Evolutionary conservation across 2,888 invertebrate species (phyloP), one percentile per base, ranked within the genome.

Genomic region (Lysandra bellargus): DNA sequence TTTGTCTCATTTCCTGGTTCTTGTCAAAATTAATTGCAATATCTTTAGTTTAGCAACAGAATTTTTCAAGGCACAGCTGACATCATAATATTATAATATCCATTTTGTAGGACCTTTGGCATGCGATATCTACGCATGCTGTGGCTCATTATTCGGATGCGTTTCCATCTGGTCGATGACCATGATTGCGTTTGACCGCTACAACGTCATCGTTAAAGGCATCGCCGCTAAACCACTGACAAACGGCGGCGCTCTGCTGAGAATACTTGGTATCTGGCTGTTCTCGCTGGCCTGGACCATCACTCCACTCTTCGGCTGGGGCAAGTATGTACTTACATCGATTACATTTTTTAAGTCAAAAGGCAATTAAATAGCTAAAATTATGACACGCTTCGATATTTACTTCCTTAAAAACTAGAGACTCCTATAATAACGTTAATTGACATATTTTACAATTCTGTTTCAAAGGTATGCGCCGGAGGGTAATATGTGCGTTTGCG

Each of bases 161-260:
- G 96, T 96, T 84, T 98, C 98, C 81, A 99, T 99, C 87, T 98
- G 98, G 98, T 97, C 98, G 53, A 98, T 99, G 98, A 97, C 97
- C 23, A 96, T 97, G 96, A 98, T 99, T 84, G 97, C 98, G 80
- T 96, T 98, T 86, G 99, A 99, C 90, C 96, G 99, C 84, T 99
- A 98, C 95, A 98, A 98, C 89, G 98, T 98, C 80, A 99, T 99
- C 88, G 98, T 98, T 64, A 98, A 98, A 91, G 98, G 98, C 84
- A 95, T 98, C 85, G 96, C 98, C 79, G 98, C 97, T 17, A 96
- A 97, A 85, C 98, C 98, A 40, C 95, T 98, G 95, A 97, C 97
- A 78, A 97, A 96, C 86, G 97, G 97, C 85, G 96, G 97, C 82
- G 97, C 98, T 69, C 91, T 98, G 82, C 89, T 97, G 76, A 96